These are phyloP conservation scores for Physella acuta DNA, from an alignment of 1,140 invertebrate species.

Conservation along the genomic window DNA sequence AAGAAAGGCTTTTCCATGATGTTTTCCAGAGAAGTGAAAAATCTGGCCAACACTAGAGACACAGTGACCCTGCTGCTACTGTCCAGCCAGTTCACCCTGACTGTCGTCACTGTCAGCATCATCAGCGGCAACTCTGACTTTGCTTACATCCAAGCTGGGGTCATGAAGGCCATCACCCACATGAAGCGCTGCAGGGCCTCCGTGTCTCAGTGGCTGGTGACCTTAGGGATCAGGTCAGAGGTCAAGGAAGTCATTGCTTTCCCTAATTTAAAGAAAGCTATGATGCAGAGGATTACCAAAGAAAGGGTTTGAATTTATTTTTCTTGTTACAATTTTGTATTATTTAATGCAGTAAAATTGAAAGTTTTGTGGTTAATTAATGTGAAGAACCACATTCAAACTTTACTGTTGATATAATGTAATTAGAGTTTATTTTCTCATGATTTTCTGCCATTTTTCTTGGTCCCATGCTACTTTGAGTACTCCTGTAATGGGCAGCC, in stretches of 20 bases:
- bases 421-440: too few species aligned
- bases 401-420: too few species aligned
- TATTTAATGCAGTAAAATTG: too few species aligned
- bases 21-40: too few species aligned
- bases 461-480: too few species aligned
- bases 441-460: too few species aligned
- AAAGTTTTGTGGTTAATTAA: too few species aligned
- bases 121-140: conserved; percentile 13
- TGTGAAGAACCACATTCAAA: too few species aligned
- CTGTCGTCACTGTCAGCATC: conserved; percentile 12
- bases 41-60: too few species aligned
- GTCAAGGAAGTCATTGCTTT: conserved; percentile 12
- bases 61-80: conserved; percentile 15
- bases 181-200: background rate
- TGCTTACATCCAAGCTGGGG: background rate
- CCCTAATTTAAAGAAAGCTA: conserved; percentile 11
- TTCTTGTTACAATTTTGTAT: too few species aligned
- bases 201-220: background rate
- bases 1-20: too few species aligned
- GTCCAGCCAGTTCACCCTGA: conserved; percentile 4
- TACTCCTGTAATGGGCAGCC: too few species aligned
- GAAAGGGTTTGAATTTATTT: conserved; percentile 21
- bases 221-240: background rate
- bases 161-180: background rate
- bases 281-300: background rate